Percentiles rank a stretch among this genome's conserved stretches.
Conservation (phyloP, 2,888 invertebrate genomes). For the Isotomurus palustris region DNA sequence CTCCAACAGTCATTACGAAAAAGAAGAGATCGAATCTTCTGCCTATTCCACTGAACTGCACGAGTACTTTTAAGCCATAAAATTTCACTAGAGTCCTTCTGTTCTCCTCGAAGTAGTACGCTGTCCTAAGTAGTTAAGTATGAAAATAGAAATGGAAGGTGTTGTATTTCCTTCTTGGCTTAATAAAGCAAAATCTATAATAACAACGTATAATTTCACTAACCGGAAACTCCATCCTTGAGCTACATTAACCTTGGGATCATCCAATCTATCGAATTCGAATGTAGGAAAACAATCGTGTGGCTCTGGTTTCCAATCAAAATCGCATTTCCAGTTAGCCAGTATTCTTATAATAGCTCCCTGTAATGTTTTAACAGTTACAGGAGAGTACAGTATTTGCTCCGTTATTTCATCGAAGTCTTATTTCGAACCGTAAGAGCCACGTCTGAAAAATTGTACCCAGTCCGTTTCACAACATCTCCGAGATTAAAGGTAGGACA, state of each 20-base stretch:
- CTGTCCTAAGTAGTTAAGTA: constrained; percentile 44
- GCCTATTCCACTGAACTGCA: too few relatives aligned
- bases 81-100: constrained; percentile 51
- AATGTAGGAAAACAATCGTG: constrained; percentile 53
- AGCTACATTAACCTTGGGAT: constrained; percentile 49
- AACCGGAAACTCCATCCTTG: constrained; percentile 51
- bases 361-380: constrained; percentile 6
- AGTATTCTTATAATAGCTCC: constrained; percentile 32
- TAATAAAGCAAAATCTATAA: background rate
- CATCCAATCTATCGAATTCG: constrained; percentile 53
- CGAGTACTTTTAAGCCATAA: constrained; percentile 54
- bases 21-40: too few relatives aligned
- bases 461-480: constrained; percentile 49
- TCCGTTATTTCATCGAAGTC: too few relatives aligned
- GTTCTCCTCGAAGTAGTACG: constrained; percentile 50
- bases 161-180: background rate
- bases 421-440: constrained; percentile 46
- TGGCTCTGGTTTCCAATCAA: constrained; percentile 39
- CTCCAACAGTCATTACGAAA: too few relatives aligned
- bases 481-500: constrained; percentile 52
- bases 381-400: too few relatives aligned
- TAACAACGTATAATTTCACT: too few relatives aligned
- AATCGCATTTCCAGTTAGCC: constrained; percentile 31
- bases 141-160: background rate
- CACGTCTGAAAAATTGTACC: constrained; percentile 46